Conservation (phyloP, 2,797 vertebrate genomes). For the Morus bassanus region DNA sequence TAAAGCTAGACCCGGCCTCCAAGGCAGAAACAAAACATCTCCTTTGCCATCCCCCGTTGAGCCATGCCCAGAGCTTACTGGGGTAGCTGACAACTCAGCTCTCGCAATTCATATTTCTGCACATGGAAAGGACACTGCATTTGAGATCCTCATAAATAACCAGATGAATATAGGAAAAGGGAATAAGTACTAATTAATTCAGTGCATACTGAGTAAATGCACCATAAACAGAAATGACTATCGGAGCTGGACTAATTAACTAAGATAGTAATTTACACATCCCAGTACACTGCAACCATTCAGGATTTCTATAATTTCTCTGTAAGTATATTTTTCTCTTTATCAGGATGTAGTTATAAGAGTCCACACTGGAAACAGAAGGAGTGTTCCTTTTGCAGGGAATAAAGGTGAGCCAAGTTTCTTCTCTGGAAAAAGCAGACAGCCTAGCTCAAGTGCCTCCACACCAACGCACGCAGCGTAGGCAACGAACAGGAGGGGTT, state of each 20-base stretch:
- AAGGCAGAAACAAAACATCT: neutral
- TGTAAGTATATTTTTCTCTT: neutral
- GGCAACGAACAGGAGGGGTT: neutral
- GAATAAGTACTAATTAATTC: conserved; percentile 2
- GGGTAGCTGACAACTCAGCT: neutral
- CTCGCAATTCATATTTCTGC: neutral
- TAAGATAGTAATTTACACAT: neutral
- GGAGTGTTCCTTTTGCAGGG: rapidly evolving
- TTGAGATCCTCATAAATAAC: neutral
- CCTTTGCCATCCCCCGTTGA: neutral
- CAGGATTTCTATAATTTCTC: neutral
- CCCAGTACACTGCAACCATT: neutral
- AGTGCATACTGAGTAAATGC: neutral
- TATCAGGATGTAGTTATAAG: neutral
- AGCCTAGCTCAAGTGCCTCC: neutral
- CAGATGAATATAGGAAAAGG: neutral
- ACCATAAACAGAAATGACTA: neutral
- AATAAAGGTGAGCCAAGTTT: neutral
- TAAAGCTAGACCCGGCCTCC: neutral
- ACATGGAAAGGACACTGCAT: neutral
- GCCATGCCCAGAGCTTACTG: neutral
- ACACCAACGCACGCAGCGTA: neutral
- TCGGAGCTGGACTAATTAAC: conserved; percentile 28
- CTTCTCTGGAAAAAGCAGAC: neutral
- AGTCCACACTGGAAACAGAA: neutral